Base-by-base conservation (phyloP, 1,140 invertebrate genomes). In the Hypothenemus hampei region DNA sequence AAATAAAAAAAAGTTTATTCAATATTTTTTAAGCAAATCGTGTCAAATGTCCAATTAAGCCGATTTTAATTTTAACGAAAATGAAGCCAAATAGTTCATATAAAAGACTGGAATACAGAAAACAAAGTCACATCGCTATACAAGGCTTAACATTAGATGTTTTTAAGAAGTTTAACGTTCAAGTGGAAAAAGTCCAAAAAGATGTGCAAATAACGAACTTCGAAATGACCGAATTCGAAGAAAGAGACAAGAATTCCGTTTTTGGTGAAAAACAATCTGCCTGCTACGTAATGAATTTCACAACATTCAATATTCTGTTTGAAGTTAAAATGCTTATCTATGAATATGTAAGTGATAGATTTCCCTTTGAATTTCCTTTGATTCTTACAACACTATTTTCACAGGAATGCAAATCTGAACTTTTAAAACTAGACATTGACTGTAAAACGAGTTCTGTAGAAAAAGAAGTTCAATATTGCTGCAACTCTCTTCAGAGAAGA, bases 391-490 rank as follows among this genome's bases (percentile, higher is more conserved):
- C 5, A 26, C 7, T 29, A 35, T 19, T 31, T 21, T 47, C 35
- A 5, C 13, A 47, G 45, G 31, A 35, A 10, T 20, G 21, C 15
- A 47, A 35, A 35, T 29, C 15, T 13, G 26, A 47, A 35, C 13
- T 35, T 15, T n/a, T 47, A 3, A 47, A 47, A 47, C 31, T 47
- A 11, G 45, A 47, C 29, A 19, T 47, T 18, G 15, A 21, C 20
- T 24, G 8, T 19, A 13, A 33, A 35, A 47, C n/a, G 4, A 19
- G 3, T 8, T 20, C 16, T 35, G 11, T 29, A 13, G 7, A 47
- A 35, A 47, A 47, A 21, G 45, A 47, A 47, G 13, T 47, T 7
- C 18, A 47, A 33, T 47, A 47, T 8, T 47, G 45, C 21, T 47
- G 44, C 20, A 47, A 47, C 19, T 20, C 22, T n/a, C 31, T 47